phyloP scores from a whole-genome alignment of 2,113 vertebrate genomes.

The Hirundichthys speculiger region DNA sequence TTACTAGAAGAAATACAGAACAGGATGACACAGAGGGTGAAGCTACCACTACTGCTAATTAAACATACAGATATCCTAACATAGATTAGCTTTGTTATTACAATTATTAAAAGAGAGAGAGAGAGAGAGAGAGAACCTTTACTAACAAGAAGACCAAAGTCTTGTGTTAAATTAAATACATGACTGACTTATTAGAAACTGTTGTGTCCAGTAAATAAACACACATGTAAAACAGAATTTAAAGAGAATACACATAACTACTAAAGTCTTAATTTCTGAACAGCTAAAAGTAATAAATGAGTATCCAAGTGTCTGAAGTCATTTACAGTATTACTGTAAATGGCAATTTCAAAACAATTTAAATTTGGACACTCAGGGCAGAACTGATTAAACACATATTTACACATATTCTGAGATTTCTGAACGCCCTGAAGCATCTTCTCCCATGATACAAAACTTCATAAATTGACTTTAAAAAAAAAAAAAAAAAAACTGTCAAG shows the following conservation, averaged over 20 bases:
- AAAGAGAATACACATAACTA: conserved; percentile 14
- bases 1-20: conserved; percentile 7
- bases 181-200: conserved; percentile 1
- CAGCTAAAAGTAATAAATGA: conserved; percentile 6
- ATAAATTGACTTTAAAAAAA: too few species aligned
- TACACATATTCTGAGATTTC: conserved; percentile 41
- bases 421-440: conserved; percentile 40
- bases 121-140: not conserved
- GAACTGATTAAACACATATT: conserved; percentile 31
- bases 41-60: not conserved
- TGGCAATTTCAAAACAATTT: not conserved
- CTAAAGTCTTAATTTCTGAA: conserved; percentile 4
- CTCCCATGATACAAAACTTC: too few species aligned
- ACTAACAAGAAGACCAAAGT: conserved; percentile 3
- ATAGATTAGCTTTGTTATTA: conserved; percentile 13
- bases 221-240: conserved; percentile 10
- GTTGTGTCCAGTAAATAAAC: conserved; percentile 20
- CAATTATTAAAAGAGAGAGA: conserved; percentile 11
- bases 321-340: conserved; percentile 15
- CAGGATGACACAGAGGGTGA: conserved; percentile 14
- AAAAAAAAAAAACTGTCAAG: too few species aligned
- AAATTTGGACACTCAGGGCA: not conserved
- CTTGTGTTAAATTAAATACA: conserved; percentile 19
- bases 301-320: not conserved
- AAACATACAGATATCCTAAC: conserved; percentile 3